Percentiles rank a stretch among this genome's conserved stretches.
phyloP scores from a whole-genome alignment of 2,888 invertebrate species.

The Teleogryllus oceanicus region DNA sequence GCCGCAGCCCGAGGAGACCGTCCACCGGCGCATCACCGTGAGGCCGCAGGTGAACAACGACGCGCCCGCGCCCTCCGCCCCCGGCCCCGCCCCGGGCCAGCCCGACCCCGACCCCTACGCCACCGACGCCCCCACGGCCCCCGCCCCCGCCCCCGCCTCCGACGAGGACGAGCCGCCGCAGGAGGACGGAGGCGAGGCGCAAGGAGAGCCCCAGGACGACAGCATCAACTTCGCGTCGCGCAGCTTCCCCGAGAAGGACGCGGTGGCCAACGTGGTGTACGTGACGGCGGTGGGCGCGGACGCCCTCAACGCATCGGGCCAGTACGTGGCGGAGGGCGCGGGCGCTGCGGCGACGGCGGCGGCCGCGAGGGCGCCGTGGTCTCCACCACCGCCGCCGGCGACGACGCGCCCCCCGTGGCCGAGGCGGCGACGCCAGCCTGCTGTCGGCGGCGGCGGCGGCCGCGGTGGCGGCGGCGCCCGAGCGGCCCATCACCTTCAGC shows the following conservation, averaged over 20 bases:
- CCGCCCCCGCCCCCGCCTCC: constrained; percentile 26
- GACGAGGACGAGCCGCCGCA: not conserved
- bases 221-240: constrained; percentile 53
- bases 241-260: constrained; percentile 51
- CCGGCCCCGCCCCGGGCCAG: constrained; percentile 26
- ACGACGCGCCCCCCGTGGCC: not conserved
- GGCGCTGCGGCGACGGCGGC: not conserved
- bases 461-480: not conserved
- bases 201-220: constrained; percentile 57
- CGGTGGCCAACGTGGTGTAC: constrained; percentile 51
- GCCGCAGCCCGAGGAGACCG: not conserved
- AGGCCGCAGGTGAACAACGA: constrained; percentile 4
- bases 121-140: constrained; percentile 12
- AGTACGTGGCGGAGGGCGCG: not conserved
- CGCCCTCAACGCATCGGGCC: not conserved
- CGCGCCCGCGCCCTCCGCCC: constrained; percentile 26
- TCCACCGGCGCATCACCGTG: constrained; percentile 29
- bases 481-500: not conserved
- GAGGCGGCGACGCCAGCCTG: not conserved
- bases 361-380: not conserved
- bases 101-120: constrained; percentile 22
- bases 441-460: not conserved
- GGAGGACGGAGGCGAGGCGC: constrained; percentile 39
- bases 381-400: not conserved
- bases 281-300: constrained; percentile 45